phyloP scores from a whole-genome alignment of 2,113 vertebrate genomes.

The Alces alces region DNA sequence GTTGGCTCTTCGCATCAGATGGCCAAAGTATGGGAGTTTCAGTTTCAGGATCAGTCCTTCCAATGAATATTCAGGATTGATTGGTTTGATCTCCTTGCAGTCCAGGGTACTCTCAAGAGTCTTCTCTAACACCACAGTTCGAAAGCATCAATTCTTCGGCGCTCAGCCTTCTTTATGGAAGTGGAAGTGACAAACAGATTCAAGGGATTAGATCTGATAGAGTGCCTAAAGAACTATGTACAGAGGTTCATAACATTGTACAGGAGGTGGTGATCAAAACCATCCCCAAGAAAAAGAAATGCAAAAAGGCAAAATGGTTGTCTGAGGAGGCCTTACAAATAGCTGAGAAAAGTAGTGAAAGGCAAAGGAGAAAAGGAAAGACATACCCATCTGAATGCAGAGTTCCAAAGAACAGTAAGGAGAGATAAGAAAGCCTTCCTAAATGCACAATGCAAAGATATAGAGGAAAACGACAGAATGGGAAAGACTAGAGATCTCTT shows the following conservation, averaged over 20 bases:
- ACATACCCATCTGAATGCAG: not conserved
- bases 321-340: not conserved
- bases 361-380: not conserved
- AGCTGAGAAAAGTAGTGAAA: not conserved
- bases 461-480: not conserved
- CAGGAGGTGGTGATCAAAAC: not conserved
- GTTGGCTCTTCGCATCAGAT: not conserved
- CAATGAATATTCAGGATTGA: not conserved
- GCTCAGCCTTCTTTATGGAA: not conserved
- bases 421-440: not conserved
- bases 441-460: not conserved
- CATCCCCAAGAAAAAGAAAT: not conserved
- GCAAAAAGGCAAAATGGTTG: not conserved
- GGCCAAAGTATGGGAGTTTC: not conserved
- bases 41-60: not conserved
- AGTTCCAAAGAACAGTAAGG: not conserved
- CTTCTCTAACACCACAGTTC: not conserved
- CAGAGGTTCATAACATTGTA: not conserved
- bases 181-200: not conserved
- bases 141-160: not conserved
- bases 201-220: not conserved
- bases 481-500: not conserved
- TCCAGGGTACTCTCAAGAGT: not conserved
- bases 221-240: not conserved
- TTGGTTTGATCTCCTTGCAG: not conserved